These are phyloP conservation scores for Cecropterus lyciades DNA, from an alignment of 1,140 invertebrate genomes.

Conservation along the genomic window DNA sequence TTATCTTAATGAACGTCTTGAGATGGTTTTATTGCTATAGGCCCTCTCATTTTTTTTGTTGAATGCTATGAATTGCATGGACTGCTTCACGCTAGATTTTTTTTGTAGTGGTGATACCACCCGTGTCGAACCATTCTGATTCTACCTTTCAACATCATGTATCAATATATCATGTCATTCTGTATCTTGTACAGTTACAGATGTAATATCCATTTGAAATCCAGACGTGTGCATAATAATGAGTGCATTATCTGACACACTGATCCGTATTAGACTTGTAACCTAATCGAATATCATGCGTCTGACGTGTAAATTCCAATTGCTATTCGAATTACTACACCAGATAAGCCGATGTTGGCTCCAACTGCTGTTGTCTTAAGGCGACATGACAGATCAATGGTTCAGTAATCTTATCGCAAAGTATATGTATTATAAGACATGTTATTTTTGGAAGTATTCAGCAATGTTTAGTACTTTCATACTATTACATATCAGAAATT, in stretches of 20 bases:
- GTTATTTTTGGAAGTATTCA: not conserved
- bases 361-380: constrained; percentile 11
- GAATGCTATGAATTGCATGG: no score
- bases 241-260: constrained; percentile 7
- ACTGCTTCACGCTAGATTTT: no score
- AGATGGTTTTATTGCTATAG: no score
- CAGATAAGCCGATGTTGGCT: constrained; percentile 15
- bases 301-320: constrained; percentile 21
- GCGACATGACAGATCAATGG: constrained; percentile 2
- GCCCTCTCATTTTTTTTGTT: no score
- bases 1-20: no score
- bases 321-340: constrained; percentile 12
- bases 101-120: no score
- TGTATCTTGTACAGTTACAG: no score
- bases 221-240: not conserved
- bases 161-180: no score
- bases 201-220: not conserved
- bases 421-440: not conserved
- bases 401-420: not conserved
- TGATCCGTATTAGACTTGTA: constrained; percentile 18
- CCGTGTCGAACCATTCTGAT: no score
- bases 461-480: no score
- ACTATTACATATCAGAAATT: no score
- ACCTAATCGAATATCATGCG: not conserved
- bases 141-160: no score